These are phyloP conservation scores for Rhyacophila evoluta DNA, from an alignment of 2,888 invertebrate species.

Conservation along the genomic window DNA sequence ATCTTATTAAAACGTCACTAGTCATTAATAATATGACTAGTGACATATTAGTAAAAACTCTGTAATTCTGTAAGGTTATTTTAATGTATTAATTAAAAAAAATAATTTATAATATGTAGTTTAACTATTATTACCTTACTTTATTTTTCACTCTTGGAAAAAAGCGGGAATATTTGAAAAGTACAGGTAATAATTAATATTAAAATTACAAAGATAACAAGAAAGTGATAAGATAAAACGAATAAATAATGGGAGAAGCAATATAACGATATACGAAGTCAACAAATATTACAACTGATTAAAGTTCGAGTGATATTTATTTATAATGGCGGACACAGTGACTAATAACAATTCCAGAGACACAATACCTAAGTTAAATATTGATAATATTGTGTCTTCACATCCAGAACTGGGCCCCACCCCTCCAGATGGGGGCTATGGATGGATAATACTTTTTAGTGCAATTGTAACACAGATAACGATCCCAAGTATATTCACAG, in stretches of 20 bases:
- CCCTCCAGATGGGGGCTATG: constrained; percentile 76
- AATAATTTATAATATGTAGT: too few species aligned
- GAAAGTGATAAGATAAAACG: constrained; percentile 9
- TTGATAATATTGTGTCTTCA: constrained; percentile 74
- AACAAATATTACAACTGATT: background rate
- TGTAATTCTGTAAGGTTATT: too few species aligned
- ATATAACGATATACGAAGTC: background rate
- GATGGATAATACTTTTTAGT: constrained; percentile 74
- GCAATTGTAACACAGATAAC: constrained; percentile 73
- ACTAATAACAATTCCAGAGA: background rate
- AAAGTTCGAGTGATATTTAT: background rate
- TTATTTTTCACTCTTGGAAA: too few species aligned
- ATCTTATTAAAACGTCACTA: too few species aligned
- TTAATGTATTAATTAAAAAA: too few species aligned
- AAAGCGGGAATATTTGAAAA: background rate
- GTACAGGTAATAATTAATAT: background rate
- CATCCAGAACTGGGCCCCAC: constrained; percentile 76
- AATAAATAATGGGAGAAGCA: constrained; percentile 3
- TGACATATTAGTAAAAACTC: too few species aligned
- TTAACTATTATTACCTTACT: too few species aligned
- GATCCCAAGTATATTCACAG: constrained; percentile 69
- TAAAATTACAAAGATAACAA: background rate
- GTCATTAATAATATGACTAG: too few species aligned
- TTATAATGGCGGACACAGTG: constrained; percentile 1
- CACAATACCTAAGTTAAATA: constrained; percentile 58